phyloP scores from a whole-genome alignment of 2,888 invertebrate species.

The Brachyopa scutellaris region DNA sequence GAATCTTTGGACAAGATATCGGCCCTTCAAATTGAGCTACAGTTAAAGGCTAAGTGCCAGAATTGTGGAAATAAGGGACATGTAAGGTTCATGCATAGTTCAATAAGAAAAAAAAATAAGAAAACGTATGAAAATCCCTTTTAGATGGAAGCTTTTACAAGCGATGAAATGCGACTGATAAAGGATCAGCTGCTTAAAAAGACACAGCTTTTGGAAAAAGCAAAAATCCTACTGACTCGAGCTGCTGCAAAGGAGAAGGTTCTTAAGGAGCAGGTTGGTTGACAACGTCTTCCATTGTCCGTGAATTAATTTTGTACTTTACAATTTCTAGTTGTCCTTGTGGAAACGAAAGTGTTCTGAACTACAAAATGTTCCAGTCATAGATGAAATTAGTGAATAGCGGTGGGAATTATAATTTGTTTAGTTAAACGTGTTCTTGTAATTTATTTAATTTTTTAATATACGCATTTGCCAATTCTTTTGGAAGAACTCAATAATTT shows the following conservation, averaged over 20 bases:
- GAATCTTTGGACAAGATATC: conserved; percentile 78
- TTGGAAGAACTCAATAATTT: too few relatives aligned
- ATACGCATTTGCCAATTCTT: conserved; percentile 20
- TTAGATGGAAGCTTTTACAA: conserved; percentile 62
- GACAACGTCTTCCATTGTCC: too few relatives aligned
- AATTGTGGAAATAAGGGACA: conserved; percentile 74
- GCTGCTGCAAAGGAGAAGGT: conserved; percentile 86
- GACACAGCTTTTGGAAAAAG: conserved; percentile 85
- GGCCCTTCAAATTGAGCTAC: conserved; percentile 78
- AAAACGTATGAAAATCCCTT: not conserved
- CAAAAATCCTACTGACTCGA: conserved; percentile 85
- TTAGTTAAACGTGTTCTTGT: conserved; percentile 85
- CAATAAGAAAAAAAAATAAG: not conserved
- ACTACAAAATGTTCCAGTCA: conserved; percentile 82
- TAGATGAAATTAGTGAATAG: conserved; percentile 82
- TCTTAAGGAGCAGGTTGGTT: conserved; percentile 84
- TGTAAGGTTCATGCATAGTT: conserved; percentile 71
- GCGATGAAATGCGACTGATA: conserved; percentile 82
- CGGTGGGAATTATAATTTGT: conserved; percentile 77
- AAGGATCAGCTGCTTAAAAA: conserved; percentile 85
- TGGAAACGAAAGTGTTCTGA: conserved; percentile 82
- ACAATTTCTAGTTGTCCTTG: conserved; percentile 74
- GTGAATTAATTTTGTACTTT: too few relatives aligned
- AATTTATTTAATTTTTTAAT: conserved; percentile 21
- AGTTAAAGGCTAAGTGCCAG: conserved; percentile 75